A percentile compares a stretch with the other conserved stretches of the same genome.
These are phyloP conservation scores for Chymomyza caudatula DNA, from an alignment of 2,888 invertebrate species.

Conservation along the genomic window DNA sequence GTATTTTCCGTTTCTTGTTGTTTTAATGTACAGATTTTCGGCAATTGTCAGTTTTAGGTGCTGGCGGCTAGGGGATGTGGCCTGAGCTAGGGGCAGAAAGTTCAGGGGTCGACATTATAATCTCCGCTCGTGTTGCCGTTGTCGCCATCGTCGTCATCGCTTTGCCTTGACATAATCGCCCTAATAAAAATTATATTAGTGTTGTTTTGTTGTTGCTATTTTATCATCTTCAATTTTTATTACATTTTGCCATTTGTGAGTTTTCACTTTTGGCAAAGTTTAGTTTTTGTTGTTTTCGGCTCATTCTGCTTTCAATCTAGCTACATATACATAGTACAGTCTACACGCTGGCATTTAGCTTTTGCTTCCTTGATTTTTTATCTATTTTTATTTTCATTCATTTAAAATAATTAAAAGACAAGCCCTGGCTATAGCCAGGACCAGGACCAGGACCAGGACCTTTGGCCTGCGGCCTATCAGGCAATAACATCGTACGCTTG, in stretches of 20 bases:
- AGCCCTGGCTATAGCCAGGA: neutral
- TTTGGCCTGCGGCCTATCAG: neutral
- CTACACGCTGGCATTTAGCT: neutral
- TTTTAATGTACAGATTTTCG: neutral
- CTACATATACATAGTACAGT: neutral
- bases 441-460: no score
- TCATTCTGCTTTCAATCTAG: neutral
- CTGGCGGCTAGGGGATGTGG: neutral
- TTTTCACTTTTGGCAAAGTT: constrained; percentile 11
- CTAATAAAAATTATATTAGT: constrained; percentile 61
- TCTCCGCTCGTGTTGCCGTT: constrained; percentile 1
- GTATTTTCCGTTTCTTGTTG: neutral
- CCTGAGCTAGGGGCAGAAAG: no score
- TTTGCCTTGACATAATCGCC: constrained; percentile 54
- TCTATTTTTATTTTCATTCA: constrained; percentile 4
- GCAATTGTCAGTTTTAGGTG: neutral
- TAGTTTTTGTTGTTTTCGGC: constrained; percentile 1
- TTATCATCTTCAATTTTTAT: neutral
- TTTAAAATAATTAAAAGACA: constrained; percentile 19
- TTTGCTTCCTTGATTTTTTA: constrained; percentile 2
- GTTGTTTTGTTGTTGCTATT: constrained; percentile 36
- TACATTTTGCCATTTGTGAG: constrained; percentile 15
- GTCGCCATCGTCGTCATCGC: constrained; percentile 34
- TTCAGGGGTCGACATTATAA: neutral
- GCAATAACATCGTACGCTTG: neutral